phyloP scores from a whole-genome alignment of 2,888 invertebrate genomes.

The Poecilobothrus nobilitatus region DNA sequence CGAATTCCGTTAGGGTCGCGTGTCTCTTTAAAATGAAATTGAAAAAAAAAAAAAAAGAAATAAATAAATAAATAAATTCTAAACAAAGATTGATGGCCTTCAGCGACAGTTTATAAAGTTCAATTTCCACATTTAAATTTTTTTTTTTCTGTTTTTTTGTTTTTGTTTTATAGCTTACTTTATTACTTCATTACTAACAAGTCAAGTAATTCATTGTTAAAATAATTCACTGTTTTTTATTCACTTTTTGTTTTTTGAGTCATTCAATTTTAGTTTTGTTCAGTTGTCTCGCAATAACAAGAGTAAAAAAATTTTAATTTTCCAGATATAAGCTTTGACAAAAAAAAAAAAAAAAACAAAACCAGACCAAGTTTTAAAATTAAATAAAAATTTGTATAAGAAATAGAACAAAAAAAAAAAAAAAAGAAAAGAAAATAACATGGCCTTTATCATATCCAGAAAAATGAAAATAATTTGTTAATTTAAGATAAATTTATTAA shows the following conservation, averaged over 20 bases:
- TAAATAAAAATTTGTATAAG: too few species aligned
- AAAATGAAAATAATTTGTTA: neutral
- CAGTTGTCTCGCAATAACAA: too few species aligned
- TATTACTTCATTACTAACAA: neutral
- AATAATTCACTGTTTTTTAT: neutral
- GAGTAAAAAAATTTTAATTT: too few species aligned
- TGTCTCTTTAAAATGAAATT: neutral
- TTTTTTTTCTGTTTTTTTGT: too few species aligned
- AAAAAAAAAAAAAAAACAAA: too few species aligned
- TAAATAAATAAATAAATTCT: neutral
- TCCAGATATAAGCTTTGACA: too few species aligned
- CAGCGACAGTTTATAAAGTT: neutral
- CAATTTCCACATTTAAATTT: too few species aligned
- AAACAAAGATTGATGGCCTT: conserved; percentile 4
- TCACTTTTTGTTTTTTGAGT: neutral
- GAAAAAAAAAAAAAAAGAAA: too few species aligned
- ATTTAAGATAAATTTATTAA: neutral
- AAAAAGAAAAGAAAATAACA: too few species aligned
- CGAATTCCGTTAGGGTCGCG: neutral
- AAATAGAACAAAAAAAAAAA: too few species aligned
- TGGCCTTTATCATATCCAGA: neutral
- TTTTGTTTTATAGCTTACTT: neutral
- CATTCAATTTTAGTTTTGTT: neutral
- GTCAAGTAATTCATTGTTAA: neutral
- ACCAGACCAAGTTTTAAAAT: too few species aligned